These are phyloP conservation scores for Albula glossodonta DNA, from an alignment of 2,113 vertebrate species.

Conservation along the genomic window DNA sequence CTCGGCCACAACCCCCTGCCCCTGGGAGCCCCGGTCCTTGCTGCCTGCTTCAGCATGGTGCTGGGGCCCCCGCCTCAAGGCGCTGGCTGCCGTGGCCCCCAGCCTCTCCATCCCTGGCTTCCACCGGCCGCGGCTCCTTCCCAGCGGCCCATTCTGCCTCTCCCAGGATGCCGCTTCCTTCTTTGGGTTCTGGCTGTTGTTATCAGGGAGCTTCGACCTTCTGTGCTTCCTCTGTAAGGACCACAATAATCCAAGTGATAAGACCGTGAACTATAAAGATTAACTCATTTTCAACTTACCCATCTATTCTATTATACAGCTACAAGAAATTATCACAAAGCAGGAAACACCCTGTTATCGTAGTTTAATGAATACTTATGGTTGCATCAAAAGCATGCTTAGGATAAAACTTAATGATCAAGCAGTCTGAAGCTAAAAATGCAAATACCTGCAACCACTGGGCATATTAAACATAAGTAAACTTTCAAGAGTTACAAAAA, in stretches of 20 bases:
- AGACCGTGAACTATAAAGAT: background rate
- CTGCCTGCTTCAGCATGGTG: slow-evolving; percentile 57
- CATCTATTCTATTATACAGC: background rate
- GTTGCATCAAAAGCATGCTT: background rate
- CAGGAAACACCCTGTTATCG: background rate
- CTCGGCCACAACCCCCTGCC: slow-evolving; percentile 43
- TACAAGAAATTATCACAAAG: background rate
- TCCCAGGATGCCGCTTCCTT: slow-evolving; percentile 71
- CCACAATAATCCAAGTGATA: background rate
- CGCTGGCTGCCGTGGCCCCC: slow-evolving; percentile 49
- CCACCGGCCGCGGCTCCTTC: slow-evolving; percentile 75
- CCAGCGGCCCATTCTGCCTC: slow-evolving; percentile 61
- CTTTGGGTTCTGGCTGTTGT: slow-evolving; percentile 77
- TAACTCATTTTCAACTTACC: background rate
- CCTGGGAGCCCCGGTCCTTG: slow-evolving; percentile 55
- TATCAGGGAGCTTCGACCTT: slow-evolving; percentile 81
- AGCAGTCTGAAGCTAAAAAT: background rate
- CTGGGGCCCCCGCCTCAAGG: slow-evolving; percentile 65
- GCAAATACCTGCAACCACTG: background rate
- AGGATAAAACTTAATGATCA: background rate
- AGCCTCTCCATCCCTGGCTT: slow-evolving; percentile 67
- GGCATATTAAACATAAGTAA: background rate
- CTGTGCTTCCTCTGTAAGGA: slow-evolving; percentile 76
- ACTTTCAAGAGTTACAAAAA: background rate
- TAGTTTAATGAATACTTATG: background rate